Evolutionary conservation across 2,888 invertebrate genomes (phyloP).

Genomic region (Liodrosophila aerea): DNA sequence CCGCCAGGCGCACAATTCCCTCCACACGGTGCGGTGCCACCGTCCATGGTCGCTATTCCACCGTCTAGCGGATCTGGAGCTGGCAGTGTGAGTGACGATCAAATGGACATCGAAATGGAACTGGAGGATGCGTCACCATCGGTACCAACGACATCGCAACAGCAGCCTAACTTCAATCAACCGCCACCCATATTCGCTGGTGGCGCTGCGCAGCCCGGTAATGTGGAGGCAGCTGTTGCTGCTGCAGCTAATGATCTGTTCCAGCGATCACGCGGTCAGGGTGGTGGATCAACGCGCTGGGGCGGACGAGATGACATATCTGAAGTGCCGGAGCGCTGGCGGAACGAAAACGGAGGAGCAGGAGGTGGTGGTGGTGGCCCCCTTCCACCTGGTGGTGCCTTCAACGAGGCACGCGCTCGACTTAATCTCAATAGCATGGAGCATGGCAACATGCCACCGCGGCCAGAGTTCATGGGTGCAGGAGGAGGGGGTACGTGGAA

Average conservation of each 20-base stretch:
- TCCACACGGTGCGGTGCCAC: slow-evolving; percentile 67
- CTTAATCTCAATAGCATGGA: slow-evolving; percentile 74
- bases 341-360: slow-evolving; percentile 62
- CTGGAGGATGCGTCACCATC: slow-evolving; percentile 82
- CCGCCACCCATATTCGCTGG: slow-evolving; percentile 80
- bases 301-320: slow-evolving; percentile 82
- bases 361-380: slow-evolving; percentile 55
- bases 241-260: slow-evolving; percentile 63
- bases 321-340: slow-evolving; percentile 65
- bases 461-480: slow-evolving; percentile 79
- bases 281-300: slow-evolving; percentile 70
- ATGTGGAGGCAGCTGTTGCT: slow-evolving; percentile 44
- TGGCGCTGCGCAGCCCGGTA: slow-evolving; percentile 58
- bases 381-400: slow-evolving; percentile 40
- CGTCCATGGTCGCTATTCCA: slow-evolving; percentile 50
- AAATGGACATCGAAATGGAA: slow-evolving; percentile 91
- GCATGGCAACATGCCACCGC: slow-evolving; percentile 63
- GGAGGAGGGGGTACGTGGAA: slow-evolving; percentile 51
- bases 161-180: slow-evolving; percentile 82
- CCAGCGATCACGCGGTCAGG: slow-evolving; percentile 59
- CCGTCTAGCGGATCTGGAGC: slow-evolving; percentile 51
- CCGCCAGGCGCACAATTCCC: slow-evolving; percentile 80
- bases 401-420: slow-evolving; percentile 65
- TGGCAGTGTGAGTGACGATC: slow-evolving; percentile 85
- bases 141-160: slow-evolving; percentile 40